Evolutionary conservation across 1,140 invertebrate genomes (phyloP), one percentile per base, ranked within the genome.

Genomic region (Pseudomyrmex concolor): DNA sequence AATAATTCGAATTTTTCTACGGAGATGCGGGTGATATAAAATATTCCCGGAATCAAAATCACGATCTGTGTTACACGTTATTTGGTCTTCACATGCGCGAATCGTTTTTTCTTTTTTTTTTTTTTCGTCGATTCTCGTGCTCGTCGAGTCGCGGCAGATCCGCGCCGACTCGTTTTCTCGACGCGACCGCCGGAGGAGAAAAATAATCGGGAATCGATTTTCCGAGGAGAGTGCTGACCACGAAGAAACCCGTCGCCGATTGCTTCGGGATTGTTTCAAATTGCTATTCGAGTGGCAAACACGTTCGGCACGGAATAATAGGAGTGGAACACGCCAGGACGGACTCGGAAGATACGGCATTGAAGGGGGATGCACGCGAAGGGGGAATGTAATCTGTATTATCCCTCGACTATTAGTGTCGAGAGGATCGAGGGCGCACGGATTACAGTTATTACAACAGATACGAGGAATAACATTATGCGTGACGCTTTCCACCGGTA

Each of bases 351-450:
- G 77, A 85, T 82, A 84, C 81, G 9, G 74, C 17, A 67, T 55
- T 19, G 43, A 34, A 22, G 64, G 86, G 72, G 64, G 13, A 67
- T 63, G 34, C 60, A 60, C 70, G 74, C 34, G 34, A 34, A 34
- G 66, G 59, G 73, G 91, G 89, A 87, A 89, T 90, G 86, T 93
- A 93, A 93, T 93, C 92, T 92, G 91, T 93, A 92, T 93, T 92
- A 93, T 93, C 92, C 90, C 89, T 88, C 86, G 91, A 92, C 92
- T 93, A 93, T 93, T 92, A 92, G 92, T 92, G 88, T 86, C 86
- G 91, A 92, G 91, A 92, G 91, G 91, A 92, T 92, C 87, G 88
- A 86, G 90, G 89, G 78, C 86, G 89, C 85, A 83, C 87, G 89
- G 91, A 92, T 93, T 93, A 91, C 87, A 92, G 87, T 93, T 91